These are phyloP conservation scores for Amphipoea lucens DNA, from an alignment of 2,888 invertebrate species.

Conservation along the genomic window DNA sequence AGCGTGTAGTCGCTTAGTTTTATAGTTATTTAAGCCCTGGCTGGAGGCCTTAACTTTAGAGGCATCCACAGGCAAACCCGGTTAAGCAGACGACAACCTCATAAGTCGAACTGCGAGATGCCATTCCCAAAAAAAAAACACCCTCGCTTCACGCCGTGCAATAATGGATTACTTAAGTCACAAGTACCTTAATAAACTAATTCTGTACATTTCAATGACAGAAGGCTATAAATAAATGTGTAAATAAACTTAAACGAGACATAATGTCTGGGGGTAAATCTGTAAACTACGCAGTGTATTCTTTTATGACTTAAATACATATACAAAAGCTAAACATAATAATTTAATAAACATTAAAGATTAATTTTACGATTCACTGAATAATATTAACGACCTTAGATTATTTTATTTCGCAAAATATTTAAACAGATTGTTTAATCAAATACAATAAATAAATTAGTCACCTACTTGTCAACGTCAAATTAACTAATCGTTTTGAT, in stretches of 20 bases:
- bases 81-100: too few relatives aligned
- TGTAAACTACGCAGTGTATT: slow-evolving; percentile 9
- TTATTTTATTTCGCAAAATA: slow-evolving; percentile 3
- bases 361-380: slow-evolving; percentile 22
- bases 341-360: slow-evolving; percentile 17
- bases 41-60: too few relatives aligned
- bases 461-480: neutral
- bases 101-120: too few relatives aligned
- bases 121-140: too few relatives aligned
- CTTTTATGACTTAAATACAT: neutral
- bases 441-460: slow-evolving; percentile 7
- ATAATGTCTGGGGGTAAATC: slow-evolving; percentile 12
- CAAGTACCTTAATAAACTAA: too few relatives aligned
- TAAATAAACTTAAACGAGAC: neutral
- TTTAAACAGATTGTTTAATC: neutral
- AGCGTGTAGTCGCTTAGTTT: too few relatives aligned
- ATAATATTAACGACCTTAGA: neutral
- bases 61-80: too few relatives aligned
- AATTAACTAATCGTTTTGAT: neutral
- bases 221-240: neutral
- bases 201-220: neutral
- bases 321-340: slow-evolving; percentile 1
- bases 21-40: too few relatives aligned
- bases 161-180: too few relatives aligned
- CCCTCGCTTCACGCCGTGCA: too few relatives aligned